Evolutionary conservation across 64 coral and sea anemone genomes (phyloP).

Genomic region (Acropora tenuis): DNA sequence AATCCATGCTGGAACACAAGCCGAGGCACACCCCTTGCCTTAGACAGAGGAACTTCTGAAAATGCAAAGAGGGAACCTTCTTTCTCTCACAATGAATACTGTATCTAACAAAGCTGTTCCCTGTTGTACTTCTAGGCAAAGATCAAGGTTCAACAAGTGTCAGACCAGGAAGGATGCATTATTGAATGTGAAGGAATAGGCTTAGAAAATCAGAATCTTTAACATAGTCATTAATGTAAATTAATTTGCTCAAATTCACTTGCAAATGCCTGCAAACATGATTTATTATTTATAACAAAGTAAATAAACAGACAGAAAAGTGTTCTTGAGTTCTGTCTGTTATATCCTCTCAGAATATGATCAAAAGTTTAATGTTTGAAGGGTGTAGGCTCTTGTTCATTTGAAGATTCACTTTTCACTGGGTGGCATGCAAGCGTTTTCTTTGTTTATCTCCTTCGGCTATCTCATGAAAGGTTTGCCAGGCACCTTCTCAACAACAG

Average conservation of each 20-base stretch:
- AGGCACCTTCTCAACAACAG: too few relatives aligned
- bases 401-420: too few relatives aligned
- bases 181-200: constrained; percentile 79
- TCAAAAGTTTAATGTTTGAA: too few relatives aligned
- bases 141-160: constrained; percentile 47
- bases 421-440: too few relatives aligned
- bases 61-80: background rate
- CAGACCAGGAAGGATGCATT: constrained; percentile 41
- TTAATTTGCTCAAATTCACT: too few relatives aligned
- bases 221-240: background rate
- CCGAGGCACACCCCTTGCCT: too few relatives aligned
- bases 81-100: background rate
- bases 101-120: background rate
- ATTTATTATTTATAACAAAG: background rate
- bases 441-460: too few relatives aligned
- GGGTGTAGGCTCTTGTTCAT: too few relatives aligned
- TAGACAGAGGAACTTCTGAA: too few relatives aligned
- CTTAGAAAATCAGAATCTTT: constrained; percentile 54
- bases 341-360: background rate
- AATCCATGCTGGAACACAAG: too few relatives aligned
- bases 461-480: too few relatives aligned
- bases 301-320: background rate
- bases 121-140: constrained; percentile 57
- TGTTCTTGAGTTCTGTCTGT: background rate
- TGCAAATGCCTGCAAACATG: background rate